Percentiles rank a stretch among this genome's conserved stretches.
Conservation (phyloP, 2,888 invertebrate genomes). For the Amblyjoppa fuscipennis region DNA sequence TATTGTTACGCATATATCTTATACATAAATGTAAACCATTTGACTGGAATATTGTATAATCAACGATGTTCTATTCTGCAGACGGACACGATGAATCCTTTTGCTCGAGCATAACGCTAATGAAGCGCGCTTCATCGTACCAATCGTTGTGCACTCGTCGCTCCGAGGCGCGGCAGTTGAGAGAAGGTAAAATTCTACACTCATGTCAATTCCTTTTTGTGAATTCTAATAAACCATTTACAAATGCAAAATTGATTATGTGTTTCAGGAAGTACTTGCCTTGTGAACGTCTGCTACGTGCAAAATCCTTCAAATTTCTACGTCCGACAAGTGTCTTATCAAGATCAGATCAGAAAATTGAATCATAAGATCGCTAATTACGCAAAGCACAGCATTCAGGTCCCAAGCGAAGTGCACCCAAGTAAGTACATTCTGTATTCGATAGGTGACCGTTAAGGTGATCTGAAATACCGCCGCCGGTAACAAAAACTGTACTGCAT, state of each 20-base stretch:
- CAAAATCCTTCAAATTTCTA: slow-evolving; percentile 88
- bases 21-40: neutral
- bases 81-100: slow-evolving; percentile 13
- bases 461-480: too few species aligned
- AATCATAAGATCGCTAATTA: slow-evolving; percentile 68
- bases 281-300: slow-evolving; percentile 86
- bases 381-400: slow-evolving; percentile 62
- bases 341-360: slow-evolving; percentile 60
- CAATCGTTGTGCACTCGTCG: slow-evolving; percentile 32
- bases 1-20: neutral
- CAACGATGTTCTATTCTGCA: slow-evolving; percentile 1
- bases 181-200: slow-evolving; percentile 18
- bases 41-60: neutral
- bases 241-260: neutral
- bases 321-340: slow-evolving; percentile 84
- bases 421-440: slow-evolving; percentile 50
- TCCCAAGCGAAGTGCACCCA: slow-evolving; percentile 70
- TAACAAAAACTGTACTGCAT: too few species aligned
- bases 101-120: slow-evolving; percentile 2
- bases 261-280: slow-evolving; percentile 37
- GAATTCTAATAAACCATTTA: neutral
- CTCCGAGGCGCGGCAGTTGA: slow-evolving; percentile 16
- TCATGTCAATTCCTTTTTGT: neutral
- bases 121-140: slow-evolving; percentile 9
- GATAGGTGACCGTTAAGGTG: neutral